Conservation (phyloP, 2,888 invertebrate genomes). For the Cataglyphis altisquamis region DNA sequence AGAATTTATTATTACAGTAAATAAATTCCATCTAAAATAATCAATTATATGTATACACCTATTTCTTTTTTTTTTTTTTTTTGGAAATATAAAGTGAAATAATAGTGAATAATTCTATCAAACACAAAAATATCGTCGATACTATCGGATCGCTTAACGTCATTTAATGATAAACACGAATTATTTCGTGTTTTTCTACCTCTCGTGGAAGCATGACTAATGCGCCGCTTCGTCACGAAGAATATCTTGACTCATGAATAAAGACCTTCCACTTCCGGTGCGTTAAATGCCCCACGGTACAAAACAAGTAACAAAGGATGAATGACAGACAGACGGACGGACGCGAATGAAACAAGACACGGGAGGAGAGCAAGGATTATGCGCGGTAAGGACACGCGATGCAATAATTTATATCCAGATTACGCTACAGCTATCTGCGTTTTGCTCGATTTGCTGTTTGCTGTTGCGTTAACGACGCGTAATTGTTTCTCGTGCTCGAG, state of each 20-base stretch:
- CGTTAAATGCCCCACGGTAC: slow-evolving; percentile 40
- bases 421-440: slow-evolving; percentile 66
- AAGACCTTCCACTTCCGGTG: slow-evolving; percentile 55
- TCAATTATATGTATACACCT: neutral
- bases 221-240: slow-evolving; percentile 41
- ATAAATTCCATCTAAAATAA: neutral
- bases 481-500: slow-evolving; percentile 45
- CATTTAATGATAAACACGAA: slow-evolving; percentile 28
- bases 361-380: slow-evolving; percentile 23
- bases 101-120: neutral
- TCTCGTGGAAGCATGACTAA: slow-evolving; percentile 47
- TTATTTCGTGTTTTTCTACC: slow-evolving; percentile 34
- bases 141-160: slow-evolving; percentile 1
- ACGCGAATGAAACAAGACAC: slow-evolving; percentile 33
- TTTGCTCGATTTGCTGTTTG: slow-evolving; percentile 25
- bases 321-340: slow-evolving; percentile 37
- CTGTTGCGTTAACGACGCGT: slow-evolving; percentile 27
- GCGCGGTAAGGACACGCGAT: slow-evolving; percentile 72
- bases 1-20: neutral
- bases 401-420: slow-evolving; percentile 78
- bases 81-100: neutral
- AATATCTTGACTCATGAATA: slow-evolving; percentile 50
- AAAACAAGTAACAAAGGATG: slow-evolving; percentile 50
- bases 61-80: neutral
- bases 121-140: slow-evolving; percentile 11